These are phyloP conservation scores for Thalpophila matura DNA, from an alignment of 2,888 invertebrate genomes.

Conservation along the genomic window DNA sequence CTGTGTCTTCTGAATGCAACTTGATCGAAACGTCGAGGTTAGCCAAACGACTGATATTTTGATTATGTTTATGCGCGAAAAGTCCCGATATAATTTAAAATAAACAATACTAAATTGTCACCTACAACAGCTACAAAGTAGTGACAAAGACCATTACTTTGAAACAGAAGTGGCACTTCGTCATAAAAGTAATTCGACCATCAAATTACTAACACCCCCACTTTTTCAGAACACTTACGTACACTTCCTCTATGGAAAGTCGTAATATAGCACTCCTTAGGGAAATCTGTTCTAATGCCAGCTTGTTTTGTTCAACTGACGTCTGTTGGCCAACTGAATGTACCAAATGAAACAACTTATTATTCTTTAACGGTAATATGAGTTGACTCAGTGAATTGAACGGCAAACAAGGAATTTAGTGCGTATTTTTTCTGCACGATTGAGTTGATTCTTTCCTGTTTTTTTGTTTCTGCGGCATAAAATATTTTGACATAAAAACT, in stretches of 20 bases:
- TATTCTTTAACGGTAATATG: slow-evolving; percentile 58
- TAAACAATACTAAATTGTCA: slow-evolving; percentile 13
- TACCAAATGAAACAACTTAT: slow-evolving; percentile 65
- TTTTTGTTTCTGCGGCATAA: slow-evolving; percentile 31
- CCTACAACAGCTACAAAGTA: slow-evolving; percentile 36
- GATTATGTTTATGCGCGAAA: too few relatives aligned
- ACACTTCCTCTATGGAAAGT: slow-evolving; percentile 78
- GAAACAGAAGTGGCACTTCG: slow-evolving; percentile 41
- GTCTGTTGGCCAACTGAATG: slow-evolving; percentile 74
- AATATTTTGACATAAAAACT: not conserved
- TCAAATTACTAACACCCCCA: slow-evolving; percentile 62
- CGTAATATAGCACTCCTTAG: slow-evolving; percentile 81
- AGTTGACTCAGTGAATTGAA: slow-evolving; percentile 59
- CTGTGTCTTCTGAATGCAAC: too few relatives aligned
- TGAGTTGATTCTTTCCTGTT: slow-evolving; percentile 38
- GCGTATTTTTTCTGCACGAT: slow-evolving; percentile 39
- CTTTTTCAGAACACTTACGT: slow-evolving; percentile 69
- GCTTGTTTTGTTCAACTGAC: slow-evolving; percentile 84
- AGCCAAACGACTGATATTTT: too few relatives aligned
- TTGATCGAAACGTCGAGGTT: too few relatives aligned
- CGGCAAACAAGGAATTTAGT: slow-evolving; percentile 29
- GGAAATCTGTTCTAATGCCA: slow-evolving; percentile 86
- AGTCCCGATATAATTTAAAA: not conserved
- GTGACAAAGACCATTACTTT: slow-evolving; percentile 30
- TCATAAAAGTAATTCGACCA: slow-evolving; percentile 62